phyloP scores from a whole-genome alignment of 2,113 vertebrate species.

The Felis chaus region DNA sequence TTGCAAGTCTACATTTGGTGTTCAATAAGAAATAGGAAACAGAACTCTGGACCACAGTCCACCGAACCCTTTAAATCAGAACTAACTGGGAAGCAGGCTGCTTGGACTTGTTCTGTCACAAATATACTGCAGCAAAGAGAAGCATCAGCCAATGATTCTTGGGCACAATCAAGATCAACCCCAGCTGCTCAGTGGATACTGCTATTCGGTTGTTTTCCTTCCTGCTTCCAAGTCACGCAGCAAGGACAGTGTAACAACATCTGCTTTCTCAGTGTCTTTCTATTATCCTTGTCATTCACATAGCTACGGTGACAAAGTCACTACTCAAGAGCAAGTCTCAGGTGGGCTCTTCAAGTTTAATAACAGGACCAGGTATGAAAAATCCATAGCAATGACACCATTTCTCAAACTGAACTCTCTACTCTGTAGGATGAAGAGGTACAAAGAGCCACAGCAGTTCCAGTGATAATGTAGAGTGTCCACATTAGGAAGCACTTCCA shows the following conservation, averaged over 20 bases:
- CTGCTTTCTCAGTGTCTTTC: constrained; percentile 31
- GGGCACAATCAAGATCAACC: neutral
- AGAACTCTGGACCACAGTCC: neutral
- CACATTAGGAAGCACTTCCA: neutral
- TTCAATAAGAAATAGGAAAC: neutral
- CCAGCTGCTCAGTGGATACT: neutral
- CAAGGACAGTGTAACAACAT: neutral
- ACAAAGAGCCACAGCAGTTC: neutral
- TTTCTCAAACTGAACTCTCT: neutral
- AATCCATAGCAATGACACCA: neutral
- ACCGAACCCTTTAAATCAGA: neutral
- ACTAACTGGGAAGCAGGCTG: neutral
- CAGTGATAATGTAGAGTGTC: neutral
- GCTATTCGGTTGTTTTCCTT: neutral
- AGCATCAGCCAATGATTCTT: neutral
- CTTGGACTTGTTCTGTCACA: neutral
- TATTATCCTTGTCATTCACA: neutral
- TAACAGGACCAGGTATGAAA: neutral
- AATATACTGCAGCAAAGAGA: neutral
- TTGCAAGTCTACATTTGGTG: neutral
- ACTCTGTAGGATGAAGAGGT: neutral
- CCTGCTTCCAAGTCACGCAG: neutral
- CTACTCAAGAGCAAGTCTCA: neutral
- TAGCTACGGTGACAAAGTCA: neutral
- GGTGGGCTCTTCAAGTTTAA: neutral